Evolutionary conservation across 2,113 vertebrate genomes (phyloP), one percentile per base, ranked within the genome.

Genomic region (Oncorhynchus gorbuscha): DNA sequence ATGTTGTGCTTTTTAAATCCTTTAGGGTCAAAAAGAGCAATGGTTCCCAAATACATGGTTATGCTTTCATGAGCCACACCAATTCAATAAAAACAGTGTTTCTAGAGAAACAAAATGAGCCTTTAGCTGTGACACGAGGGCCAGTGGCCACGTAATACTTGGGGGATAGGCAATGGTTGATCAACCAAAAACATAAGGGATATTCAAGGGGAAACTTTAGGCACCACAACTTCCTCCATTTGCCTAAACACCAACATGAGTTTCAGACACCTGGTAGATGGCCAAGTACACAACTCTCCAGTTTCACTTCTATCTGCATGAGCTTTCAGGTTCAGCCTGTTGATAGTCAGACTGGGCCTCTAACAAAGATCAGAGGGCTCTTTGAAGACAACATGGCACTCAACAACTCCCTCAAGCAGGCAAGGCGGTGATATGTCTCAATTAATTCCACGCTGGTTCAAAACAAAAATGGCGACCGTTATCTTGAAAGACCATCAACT

Each of bases 401-500:
- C 65, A 76, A 78, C 67, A 78, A 78, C 62, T 69, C 71, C 76
- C 72, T 79, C 28, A 76, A 79, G 73, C 69, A 61, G 35, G 35
- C 64, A 48, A 48, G 51, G 72, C 71, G 14, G 35, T 28, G 64
- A 76, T 72, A 65, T 39, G 68, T 73, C 80, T 75, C 51, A 79
- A 72, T 77, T 73, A 48, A 75, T 51, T 51, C 30, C 62, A 71
- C 45, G 35, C 26, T 72, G 67, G 71, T 49, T 73, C 49, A 61
- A 55, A 76, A 72, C 61, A 51, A 28, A 75, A 58, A 22, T 3
- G 22, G 22, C 4, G 64, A 6, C 3, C 8, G 20, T 9, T 22
- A 70, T 49, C 69, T 48, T 49, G 0, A 48, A 70, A 70, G 68
- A 48, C n/a, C 45, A 48, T 22, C 32, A 14, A 18, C 35, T 20